Conservation (phyloP, 2,797 vertebrate genomes). For the Benthosema pterotum region DNA sequence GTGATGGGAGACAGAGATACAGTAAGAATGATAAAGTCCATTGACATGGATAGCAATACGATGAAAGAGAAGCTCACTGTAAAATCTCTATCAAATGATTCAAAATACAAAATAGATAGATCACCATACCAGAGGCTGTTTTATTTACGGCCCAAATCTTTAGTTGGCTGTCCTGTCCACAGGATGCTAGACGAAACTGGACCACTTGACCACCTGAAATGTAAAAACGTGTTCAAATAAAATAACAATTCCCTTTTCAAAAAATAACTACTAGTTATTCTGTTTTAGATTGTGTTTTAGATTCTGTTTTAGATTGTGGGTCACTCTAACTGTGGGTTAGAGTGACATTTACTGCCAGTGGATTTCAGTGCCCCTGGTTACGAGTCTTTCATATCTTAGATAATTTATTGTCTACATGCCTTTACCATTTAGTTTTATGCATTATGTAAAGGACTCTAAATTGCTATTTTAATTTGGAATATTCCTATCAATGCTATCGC, state of each 20-base stretch:
- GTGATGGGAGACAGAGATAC: neutral
- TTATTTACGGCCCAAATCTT: slow-evolving; percentile 88
- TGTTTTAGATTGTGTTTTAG: too few species aligned
- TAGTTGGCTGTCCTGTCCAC: slow-evolving; percentile 91
- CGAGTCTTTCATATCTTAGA: too few species aligned
- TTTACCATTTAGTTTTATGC: too few species aligned
- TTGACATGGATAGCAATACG: too few species aligned
- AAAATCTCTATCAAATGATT: neutral
- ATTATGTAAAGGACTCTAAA: too few species aligned
- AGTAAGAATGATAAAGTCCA: neutral
- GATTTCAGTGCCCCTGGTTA: too few species aligned
- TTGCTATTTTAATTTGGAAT: neutral
- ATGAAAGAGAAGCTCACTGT: neutral
- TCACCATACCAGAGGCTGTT: slow-evolving; percentile 69
- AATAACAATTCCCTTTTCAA: neutral
- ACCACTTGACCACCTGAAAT: slow-evolving; percentile 60
- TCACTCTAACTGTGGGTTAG: too few species aligned
- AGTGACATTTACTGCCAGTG: too few species aligned
- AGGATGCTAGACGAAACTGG: slow-evolving; percentile 87
- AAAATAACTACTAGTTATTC: neutral
- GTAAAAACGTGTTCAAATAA: slow-evolving; percentile 1
- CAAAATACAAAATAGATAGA: neutral
- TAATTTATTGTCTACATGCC: too few species aligned
- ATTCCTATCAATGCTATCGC: neutral
- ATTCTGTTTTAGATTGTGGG: too few species aligned